phyloP scores from a whole-genome alignment of 2,113 vertebrate genomes.

The Cacatua alba region DNA sequence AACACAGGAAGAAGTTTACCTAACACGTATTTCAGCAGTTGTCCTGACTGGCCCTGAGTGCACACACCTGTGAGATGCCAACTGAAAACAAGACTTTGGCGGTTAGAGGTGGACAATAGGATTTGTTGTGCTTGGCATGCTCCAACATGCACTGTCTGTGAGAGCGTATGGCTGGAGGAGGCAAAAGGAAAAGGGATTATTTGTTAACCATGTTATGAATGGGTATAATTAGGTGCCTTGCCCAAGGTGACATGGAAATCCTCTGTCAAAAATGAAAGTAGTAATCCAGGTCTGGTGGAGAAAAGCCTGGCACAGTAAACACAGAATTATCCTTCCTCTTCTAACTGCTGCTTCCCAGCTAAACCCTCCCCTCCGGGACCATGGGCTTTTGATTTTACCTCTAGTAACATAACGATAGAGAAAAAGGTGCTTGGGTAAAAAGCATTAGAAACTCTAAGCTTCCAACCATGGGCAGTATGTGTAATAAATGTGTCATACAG shows the following conservation, averaged over 20 bases:
- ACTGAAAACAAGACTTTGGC: fast-evolving
- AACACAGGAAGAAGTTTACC: background rate
- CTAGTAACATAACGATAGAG: background rate
- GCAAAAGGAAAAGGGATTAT: background rate
- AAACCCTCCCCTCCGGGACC: constrained; percentile 12
- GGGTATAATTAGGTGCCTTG: constrained; percentile 36
- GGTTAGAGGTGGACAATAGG: background rate
- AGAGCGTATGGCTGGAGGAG: background rate
- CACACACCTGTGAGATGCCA: background rate
- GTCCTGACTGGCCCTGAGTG: background rate
- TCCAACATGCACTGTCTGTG: fast-evolving
- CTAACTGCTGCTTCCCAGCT: background rate
- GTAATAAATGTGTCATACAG: background rate
- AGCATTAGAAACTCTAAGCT: background rate
- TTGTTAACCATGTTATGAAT: background rate
- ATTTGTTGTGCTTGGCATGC: background rate
- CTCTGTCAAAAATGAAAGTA: constrained; percentile 30
- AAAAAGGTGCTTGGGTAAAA: background rate
- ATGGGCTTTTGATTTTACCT: constrained; percentile 2
- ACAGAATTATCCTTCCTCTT: constrained; percentile 16
- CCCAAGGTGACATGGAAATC: constrained; percentile 33
- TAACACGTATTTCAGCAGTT: background rate
- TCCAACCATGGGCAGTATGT: background rate
- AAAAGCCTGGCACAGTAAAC: background rate
- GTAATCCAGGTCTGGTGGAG: constrained; percentile 6